These are phyloP conservation scores for Acanthochromis polyacanthus DNA, from an alignment of 2,113 vertebrate genomes.

Conservation along the genomic window DNA sequence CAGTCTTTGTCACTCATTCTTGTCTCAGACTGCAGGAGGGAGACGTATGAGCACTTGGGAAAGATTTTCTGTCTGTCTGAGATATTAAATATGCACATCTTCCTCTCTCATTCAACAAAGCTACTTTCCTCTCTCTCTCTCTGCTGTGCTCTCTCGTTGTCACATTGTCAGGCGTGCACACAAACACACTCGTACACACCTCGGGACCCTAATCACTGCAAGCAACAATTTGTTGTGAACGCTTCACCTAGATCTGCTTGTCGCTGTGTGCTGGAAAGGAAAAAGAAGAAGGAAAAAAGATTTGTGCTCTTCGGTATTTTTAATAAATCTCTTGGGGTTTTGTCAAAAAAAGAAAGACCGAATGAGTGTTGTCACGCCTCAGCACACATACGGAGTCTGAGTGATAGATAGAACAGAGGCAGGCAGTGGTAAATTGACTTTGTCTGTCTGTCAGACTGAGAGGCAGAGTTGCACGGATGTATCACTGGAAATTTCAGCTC, in stretches of 20 bases:
- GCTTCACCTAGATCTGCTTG: conserved; percentile 44
- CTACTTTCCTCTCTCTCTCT: conserved; percentile 14
- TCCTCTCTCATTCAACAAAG: conserved; percentile 38
- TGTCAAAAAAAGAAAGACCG: conserved; percentile 65
- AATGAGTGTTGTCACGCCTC: conserved; percentile 72
- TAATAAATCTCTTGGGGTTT: conserved; percentile 74
- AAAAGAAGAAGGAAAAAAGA: neutral
- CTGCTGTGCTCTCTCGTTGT: neutral
- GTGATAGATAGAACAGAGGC: conserved; percentile 63
- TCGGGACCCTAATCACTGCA: conserved; percentile 41
- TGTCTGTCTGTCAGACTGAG: conserved; percentile 54
- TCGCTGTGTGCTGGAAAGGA: conserved; percentile 23
- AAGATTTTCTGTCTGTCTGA: conserved; percentile 58
- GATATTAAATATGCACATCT: conserved; percentile 70
- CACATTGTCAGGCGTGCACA: neutral
- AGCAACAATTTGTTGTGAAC: conserved; percentile 68
- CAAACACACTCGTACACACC: conserved; percentile 16
- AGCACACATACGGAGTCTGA: conserved; percentile 60
- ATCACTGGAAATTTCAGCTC: conserved; percentile 41
- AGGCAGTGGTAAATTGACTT: conserved; percentile 70
- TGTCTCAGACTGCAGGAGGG: conserved; percentile 50
- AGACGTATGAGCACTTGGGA: conserved; percentile 49
- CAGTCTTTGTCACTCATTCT: conserved; percentile 52
- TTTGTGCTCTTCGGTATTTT: conserved; percentile 58
- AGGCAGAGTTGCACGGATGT: conserved; percentile 30